Base-by-base conservation (phyloP, 2,113 vertebrate genomes). In the Seriola dumerili region DNA sequence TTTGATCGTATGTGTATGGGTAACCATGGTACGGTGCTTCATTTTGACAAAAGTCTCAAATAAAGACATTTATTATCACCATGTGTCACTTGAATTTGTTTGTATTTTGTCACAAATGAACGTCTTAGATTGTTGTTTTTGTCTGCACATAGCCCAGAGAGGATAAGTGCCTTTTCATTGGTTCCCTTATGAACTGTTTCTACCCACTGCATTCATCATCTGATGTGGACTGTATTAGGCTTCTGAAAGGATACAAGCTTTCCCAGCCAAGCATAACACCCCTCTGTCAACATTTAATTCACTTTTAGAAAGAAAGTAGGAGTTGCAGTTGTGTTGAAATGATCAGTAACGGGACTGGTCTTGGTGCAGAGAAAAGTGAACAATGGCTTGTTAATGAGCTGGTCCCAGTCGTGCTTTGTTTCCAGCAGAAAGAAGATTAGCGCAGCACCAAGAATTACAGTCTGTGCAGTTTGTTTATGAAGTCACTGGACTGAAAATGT, bases 401-500 rank as follows among this genome's bases (percentile, higher is more conserved):
- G 72, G 75, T 64, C 68, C 55, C 25, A 29, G 48, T 65, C 29
- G 2, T 10, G 65, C 83, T 88, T 91, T 85, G 72, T 88, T 81
- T 91, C 57, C 36, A 29, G 54, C 76, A 54, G 63, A 81, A 80
- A 77, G 83, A 57, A 82, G 88, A 94, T 92, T 83, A 82, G 58
- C 59, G 36, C 46, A 38, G 72, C 72, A 52, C 25, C 55, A n/a
- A 76, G 81, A 88, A 85, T 87, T 52, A 81, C 12, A 69, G 86
- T 74, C 48, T 38, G 78, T 68, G 68, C 72, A n/a, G 67, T 86
- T 76, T 89, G 78, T 82, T 83, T 92, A 64, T 88, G 85, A 84
- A 92, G 81, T 83, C 85, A 72, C 55, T 88, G 84, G 82, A 87
- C 86, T 89, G 90, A 90, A 92, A 94, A 93, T 93, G 91, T 91